Percentiles rank a stretch among this genome's conserved stretches.
These are phyloP conservation scores for Tinea semifulvella DNA, from an alignment of 2,888 invertebrate genomes.

Conservation along the genomic window DNA sequence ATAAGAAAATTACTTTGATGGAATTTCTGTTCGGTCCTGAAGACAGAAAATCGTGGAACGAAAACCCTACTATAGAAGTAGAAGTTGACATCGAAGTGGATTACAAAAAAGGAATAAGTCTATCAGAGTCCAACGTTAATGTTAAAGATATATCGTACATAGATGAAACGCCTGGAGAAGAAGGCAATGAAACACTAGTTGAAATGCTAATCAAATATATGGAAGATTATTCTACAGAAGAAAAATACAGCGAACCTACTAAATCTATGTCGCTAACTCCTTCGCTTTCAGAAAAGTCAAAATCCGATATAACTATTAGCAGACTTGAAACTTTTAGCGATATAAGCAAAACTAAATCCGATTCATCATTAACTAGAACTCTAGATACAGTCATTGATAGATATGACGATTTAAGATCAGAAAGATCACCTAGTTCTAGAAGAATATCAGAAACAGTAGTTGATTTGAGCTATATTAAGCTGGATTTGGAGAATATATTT, in stretches of 20 bases:
- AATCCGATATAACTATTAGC: constrained; percentile 56
- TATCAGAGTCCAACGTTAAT: constrained; percentile 49
- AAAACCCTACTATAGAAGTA: constrained; percentile 39
- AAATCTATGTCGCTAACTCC: constrained; percentile 36
- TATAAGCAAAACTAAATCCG: constrained; percentile 57
- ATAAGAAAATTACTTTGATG: constrained; percentile 58
- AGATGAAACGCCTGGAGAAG: constrained; percentile 55
- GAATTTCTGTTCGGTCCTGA: constrained; percentile 56
- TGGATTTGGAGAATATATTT: constrained; percentile 49
- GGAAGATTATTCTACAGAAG: constrained; percentile 43
- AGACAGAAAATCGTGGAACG: constrained; percentile 27
- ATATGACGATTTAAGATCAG: constrained; percentile 30
- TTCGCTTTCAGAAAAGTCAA: constrained; percentile 52
- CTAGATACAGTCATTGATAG: constrained; percentile 56
- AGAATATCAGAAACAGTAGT: constrained; percentile 52
- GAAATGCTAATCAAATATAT: constrained; percentile 58
- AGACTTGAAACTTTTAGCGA: constrained; percentile 53
- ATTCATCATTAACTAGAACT: constrained; percentile 53
- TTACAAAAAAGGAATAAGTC: constrained; percentile 31
- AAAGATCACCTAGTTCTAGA: constrained; percentile 32
- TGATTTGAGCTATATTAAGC: constrained; percentile 48
- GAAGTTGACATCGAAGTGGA: constrained; percentile 28
- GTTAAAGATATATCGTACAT: constrained; percentile 47
- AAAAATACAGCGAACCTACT: constrained; percentile 29
- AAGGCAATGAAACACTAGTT: constrained; percentile 45